phyloP scores from a whole-genome alignment of 1,140 invertebrate species.

The Halictus rubicundus region DNA sequence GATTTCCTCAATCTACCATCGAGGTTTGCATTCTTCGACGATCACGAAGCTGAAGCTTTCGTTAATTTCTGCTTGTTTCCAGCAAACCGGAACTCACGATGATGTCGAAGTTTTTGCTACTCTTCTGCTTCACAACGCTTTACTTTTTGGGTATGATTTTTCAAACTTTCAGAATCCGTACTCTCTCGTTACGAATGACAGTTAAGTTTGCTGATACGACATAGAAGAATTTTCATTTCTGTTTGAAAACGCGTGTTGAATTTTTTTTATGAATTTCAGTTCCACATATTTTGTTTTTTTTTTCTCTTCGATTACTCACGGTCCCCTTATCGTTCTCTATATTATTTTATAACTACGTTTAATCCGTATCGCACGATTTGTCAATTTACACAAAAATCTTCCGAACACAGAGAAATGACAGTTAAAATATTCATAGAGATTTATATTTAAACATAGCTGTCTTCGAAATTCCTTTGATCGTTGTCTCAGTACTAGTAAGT shows the following conservation, averaged over 20 bases:
- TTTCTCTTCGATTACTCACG: not conserved
- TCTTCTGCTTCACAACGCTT: conserved; percentile 30
- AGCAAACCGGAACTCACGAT: conserved; percentile 13
- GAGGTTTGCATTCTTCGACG: not conserved
- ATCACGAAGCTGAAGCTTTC: not conserved
- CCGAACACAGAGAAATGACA: not conserved
- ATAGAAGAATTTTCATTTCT: not conserved
- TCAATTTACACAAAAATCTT: not conserved
- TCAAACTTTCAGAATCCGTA: not conserved
- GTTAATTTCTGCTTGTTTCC: conserved; percentile 7
- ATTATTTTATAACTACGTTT: not conserved
- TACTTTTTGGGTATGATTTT: conserved; percentile 34
- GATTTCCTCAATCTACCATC: conserved; percentile 18
- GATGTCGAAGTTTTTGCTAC: conserved; percentile 31
- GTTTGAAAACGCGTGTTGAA: not conserved
- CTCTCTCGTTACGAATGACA: not conserved
- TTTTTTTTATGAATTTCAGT: not conserved
- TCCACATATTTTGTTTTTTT: not conserved
- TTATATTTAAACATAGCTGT: too few species aligned
- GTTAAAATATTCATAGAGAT: not conserved
- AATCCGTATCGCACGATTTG: not conserved
- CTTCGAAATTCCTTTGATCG: too few species aligned
- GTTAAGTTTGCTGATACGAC: not conserved
- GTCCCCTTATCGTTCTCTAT: not conserved
- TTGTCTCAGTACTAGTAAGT: too few species aligned